Percentiles rank a stretch among this genome's conserved stretches.
Evolutionary conservation across 2,113 vertebrate species (phyloP).

Genomic region (Myrmecophaga tridactyla): DNA sequence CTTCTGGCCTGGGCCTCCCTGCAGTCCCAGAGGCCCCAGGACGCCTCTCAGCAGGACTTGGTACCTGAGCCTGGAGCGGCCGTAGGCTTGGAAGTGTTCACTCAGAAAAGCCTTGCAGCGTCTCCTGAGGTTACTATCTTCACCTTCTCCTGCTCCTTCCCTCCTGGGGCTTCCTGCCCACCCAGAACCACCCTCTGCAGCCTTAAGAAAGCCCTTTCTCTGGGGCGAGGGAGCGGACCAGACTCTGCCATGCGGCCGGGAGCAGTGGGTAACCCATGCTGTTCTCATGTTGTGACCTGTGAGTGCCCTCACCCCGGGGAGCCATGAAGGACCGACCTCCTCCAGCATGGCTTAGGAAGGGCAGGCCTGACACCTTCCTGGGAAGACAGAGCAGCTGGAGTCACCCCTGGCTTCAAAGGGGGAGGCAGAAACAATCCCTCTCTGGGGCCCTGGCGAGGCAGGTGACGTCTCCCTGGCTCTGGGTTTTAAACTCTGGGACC

Average conservation of each 20-base stretch:
- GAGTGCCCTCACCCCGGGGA: not conserved
- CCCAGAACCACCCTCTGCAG: not conserved
- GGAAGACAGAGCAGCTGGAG: not conserved
- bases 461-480: not conserved
- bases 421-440: not conserved
- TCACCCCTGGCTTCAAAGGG: not conserved
- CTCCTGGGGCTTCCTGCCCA: slow-evolving; percentile 31
- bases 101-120: slow-evolving; percentile 95
- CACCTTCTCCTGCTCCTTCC: slow-evolving; percentile 66
- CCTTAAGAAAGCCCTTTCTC: slow-evolving; percentile 31
- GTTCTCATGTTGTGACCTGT: not conserved
- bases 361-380: not conserved
- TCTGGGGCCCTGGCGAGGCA: not conserved
- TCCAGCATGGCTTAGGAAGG: not conserved
- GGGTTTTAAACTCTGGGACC: not conserved
- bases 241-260: not conserved
- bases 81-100: slow-evolving; percentile 93
- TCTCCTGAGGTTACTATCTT: slow-evolving; percentile 94
- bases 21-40: slow-evolving; percentile 86
- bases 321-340: slow-evolving; percentile 33
- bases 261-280: not conserved
- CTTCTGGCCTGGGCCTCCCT: slow-evolving; percentile 79
- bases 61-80: slow-evolving; percentile 88
- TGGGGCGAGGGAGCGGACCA: not conserved
- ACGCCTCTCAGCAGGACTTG: slow-evolving; percentile 83